Conservation (phyloP, 2,888 invertebrate species). For the Phyto melanocephala region DNA sequence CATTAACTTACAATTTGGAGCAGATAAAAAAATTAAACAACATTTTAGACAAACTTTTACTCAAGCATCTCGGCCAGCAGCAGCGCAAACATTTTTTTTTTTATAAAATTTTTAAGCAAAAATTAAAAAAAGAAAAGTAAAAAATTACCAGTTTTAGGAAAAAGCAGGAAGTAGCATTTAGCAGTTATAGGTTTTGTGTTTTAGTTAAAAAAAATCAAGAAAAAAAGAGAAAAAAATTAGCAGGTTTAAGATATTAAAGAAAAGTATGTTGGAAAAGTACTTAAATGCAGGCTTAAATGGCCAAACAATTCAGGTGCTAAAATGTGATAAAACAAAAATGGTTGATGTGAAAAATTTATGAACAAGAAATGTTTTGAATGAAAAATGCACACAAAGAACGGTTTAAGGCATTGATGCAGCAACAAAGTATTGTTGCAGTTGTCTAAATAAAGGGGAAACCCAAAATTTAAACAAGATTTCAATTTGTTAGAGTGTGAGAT, state of each 20-base stretch:
- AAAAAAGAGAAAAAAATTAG: conserved; percentile 4
- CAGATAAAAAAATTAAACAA: conserved; percentile 22
- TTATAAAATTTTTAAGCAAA: conserved; percentile 28
- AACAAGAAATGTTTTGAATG: not conserved
- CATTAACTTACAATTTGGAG: conserved; percentile 54
- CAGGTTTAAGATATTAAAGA: not conserved
- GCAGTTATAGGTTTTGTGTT: conserved; percentile 8
- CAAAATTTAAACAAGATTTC: too few relatives aligned
- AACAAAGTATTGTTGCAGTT: too few relatives aligned
- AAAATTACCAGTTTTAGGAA: conserved; percentile 36
- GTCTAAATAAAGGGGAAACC: too few relatives aligned
- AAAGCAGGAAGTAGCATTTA: conserved; percentile 11
- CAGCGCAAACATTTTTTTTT: conserved; percentile 25
- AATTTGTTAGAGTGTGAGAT: too few relatives aligned
- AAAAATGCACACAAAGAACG: not conserved
- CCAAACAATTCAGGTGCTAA: not conserved
- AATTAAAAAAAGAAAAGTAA: not conserved
- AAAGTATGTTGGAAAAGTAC: not conserved
- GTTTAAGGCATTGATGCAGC: too few relatives aligned
- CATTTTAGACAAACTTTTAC: conserved; percentile 35
- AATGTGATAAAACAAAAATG: not conserved
- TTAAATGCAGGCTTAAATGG: not conserved
- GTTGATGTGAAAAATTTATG: not conserved
- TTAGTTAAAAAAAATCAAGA: not conserved
- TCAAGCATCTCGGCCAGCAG: conserved; percentile 42